A percentile compares a stretch with the other conserved stretches of the same genome.
These are phyloP conservation scores for Nematopogon swammerdamellus DNA, from an alignment of 2,888 invertebrate species.

Conservation along the genomic window DNA sequence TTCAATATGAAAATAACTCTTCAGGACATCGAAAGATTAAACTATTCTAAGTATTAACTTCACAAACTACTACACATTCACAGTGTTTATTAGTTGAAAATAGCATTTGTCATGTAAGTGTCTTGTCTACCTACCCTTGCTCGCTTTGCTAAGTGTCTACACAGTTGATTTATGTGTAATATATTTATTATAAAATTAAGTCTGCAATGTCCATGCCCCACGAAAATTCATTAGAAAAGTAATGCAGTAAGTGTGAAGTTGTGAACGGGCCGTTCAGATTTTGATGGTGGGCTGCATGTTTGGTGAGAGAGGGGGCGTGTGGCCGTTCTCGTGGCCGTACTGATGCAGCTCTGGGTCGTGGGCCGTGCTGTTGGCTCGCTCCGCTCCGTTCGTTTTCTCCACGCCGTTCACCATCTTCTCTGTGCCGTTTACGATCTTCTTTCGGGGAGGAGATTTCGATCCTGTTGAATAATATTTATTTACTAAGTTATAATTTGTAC, in stretches of 20 bases:
- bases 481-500: too few relatives aligned
- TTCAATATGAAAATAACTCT: background rate
- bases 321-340: slow-evolving; percentile 18
- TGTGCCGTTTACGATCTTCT: slow-evolving; percentile 5
- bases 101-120: too few relatives aligned
- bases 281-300: slow-evolving; percentile 25
- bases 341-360: slow-evolving; percentile 11
- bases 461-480: background rate
- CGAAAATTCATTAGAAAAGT: too few relatives aligned
- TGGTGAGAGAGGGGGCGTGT: slow-evolving; percentile 39
- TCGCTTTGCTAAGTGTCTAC: too few relatives aligned
- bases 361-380: slow-evolving; percentile 15
- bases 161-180: too few relatives aligned
- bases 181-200: too few relatives aligned
- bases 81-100: too few relatives aligned
- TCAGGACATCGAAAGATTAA: too few relatives aligned
- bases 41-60: too few relatives aligned
- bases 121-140: too few relatives aligned
- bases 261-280: background rate
- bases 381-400: slow-evolving; percentile 16
- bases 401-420: slow-evolving; percentile 14
- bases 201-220: too few relatives aligned
- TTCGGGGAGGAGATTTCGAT: background rate
- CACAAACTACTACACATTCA: too few relatives aligned
- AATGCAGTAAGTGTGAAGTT: background rate